phyloP scores from a whole-genome alignment of 2,888 invertebrate species.

The Desoria tigrina region DNA sequence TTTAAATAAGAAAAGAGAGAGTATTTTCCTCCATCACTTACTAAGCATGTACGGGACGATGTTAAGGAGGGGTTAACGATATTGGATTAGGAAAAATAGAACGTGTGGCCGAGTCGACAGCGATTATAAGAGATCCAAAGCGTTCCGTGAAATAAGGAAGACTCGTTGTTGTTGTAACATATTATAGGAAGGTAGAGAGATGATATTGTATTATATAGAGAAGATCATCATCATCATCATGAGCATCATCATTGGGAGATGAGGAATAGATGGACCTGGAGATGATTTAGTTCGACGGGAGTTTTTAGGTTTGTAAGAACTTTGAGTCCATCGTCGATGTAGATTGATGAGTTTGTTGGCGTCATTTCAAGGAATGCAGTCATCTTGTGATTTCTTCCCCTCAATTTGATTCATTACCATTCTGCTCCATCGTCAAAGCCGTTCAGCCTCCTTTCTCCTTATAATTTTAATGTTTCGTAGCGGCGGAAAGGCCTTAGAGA shows the following conservation, averaged over 20 bases:
- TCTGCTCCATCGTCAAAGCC: constrained; percentile 15
- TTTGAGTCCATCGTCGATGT: constrained; percentile 43
- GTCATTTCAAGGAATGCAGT: constrained; percentile 50
- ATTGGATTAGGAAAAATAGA: too few relatives aligned
- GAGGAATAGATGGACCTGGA: neutral
- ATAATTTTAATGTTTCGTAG: too few relatives aligned
- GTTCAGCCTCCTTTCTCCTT: constrained; percentile 3
- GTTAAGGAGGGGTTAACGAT: too few relatives aligned
- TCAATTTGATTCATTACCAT: constrained; percentile 53
- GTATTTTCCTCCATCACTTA: too few relatives aligned
- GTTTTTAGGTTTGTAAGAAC: constrained; percentile 6
- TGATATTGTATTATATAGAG: neutral
- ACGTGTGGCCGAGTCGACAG: too few relatives aligned
- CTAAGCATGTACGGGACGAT: too few relatives aligned
- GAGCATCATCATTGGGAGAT: neutral
- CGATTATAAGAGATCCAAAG: too few relatives aligned
- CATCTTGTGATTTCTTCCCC: constrained; percentile 42
- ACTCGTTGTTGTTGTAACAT: neutral
- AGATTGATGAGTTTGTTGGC: constrained; percentile 54
- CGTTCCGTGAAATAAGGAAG: neutral
- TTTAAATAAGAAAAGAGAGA: too few relatives aligned
- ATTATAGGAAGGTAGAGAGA: neutral
- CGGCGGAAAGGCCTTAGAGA: too few relatives aligned
- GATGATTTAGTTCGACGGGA: constrained; percentile 4
- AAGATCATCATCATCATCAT: neutral